These are phyloP conservation scores for Gambusia yucatana DNA, from an alignment of 2,797 vertebrate genomes.

Conservation along the genomic window DNA sequence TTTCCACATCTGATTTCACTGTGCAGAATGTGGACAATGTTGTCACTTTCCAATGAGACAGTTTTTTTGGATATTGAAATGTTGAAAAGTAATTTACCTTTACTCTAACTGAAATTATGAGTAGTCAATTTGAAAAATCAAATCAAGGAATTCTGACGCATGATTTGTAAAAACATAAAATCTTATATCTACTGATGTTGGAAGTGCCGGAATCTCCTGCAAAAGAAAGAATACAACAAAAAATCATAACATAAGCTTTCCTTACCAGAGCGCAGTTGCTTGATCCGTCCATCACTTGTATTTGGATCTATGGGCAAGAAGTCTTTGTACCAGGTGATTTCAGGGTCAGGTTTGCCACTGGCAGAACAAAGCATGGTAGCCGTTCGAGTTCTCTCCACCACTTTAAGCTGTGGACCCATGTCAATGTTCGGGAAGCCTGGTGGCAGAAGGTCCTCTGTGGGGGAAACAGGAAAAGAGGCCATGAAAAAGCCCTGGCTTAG, in stretches of 20 bases:
- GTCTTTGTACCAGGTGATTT: constrained; percentile 99
- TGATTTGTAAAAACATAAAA: constrained; percentile 24
- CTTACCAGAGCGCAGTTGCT: constrained; percentile 96
- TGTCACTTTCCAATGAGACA: constrained; percentile 53
- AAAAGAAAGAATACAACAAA: background rate
- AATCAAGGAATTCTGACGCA: background rate
- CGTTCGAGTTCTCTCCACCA: constrained; percentile 94
- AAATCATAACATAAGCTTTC: background rate
- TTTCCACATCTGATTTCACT: constrained; percentile 57
- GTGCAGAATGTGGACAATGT: constrained; percentile 56
- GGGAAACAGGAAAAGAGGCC: constrained; percentile 8
- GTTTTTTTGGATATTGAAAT: background rate
- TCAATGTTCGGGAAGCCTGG: constrained; percentile 96
- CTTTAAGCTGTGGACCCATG: constrained; percentile 98
- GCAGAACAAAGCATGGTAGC: constrained; percentile 98
- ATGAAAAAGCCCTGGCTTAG: fast-evolving
- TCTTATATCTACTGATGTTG: background rate
- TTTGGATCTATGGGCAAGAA: constrained; percentile 96
- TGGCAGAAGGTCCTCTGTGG: constrained; percentile 94
- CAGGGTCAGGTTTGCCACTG: constrained; percentile 96
- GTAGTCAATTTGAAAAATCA: background rate
- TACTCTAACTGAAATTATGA: background rate
- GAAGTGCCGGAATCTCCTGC: background rate
- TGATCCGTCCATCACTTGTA: constrained; percentile 93
- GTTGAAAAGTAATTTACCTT: no score